Evolutionary conservation across 2,888 invertebrate genomes (phyloP).

Genomic region (Erannis defoliaria): DNA sequence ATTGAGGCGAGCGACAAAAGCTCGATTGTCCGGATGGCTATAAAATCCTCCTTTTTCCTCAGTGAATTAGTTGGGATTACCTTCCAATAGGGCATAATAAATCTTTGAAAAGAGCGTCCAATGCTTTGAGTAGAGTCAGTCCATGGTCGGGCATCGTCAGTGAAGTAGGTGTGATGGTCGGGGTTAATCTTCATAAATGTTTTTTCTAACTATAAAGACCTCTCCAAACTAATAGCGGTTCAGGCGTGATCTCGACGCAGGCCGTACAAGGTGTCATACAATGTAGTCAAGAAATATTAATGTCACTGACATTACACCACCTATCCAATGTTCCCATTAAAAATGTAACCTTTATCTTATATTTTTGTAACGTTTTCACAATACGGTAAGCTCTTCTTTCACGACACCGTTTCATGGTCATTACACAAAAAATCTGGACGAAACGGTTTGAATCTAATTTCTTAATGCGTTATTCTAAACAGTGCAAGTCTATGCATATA

Average conservation of each 20-base stretch:
- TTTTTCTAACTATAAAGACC: conserved; percentile 64
- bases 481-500: too few relatives aligned
- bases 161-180: conserved; percentile 76
- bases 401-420: too few relatives aligned
- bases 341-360: too few relatives aligned
- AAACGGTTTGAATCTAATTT: too few relatives aligned
- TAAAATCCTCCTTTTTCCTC: conserved; percentile 80
- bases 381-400: too few relatives aligned
- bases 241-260: not conserved
- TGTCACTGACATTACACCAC: too few relatives aligned
- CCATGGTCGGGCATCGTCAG: conserved; percentile 12
- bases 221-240: not conserved
- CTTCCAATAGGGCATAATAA: conserved; percentile 81
- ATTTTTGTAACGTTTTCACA: too few relatives aligned
- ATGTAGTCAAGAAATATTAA: too few relatives aligned
- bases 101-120: conserved; percentile 74
- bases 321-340: too few relatives aligned
- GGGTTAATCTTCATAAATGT: conserved; percentile 82
- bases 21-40: conserved; percentile 76
- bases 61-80: conserved; percentile 84
- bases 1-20: conserved; percentile 79
- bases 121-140: conserved; percentile 64
- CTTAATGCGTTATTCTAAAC: too few relatives aligned
- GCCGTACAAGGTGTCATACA: too few relatives aligned
- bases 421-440: too few relatives aligned